phyloP scores from a whole-genome alignment of 2,888 invertebrate species.

The Xestobium rufovillosum region DNA sequence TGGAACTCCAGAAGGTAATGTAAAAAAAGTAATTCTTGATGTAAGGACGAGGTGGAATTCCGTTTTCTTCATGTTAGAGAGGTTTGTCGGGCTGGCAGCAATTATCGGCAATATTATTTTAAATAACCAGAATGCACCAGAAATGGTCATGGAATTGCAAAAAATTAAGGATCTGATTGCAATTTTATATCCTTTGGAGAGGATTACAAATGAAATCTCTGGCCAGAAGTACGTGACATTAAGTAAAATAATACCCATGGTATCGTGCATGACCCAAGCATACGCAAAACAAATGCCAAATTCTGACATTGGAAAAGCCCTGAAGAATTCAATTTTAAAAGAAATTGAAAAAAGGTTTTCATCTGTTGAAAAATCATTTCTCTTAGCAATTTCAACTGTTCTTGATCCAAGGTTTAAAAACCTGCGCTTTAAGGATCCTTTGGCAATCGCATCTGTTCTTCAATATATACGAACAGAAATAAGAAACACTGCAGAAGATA shows the following conservation, averaged over 20 bases:
- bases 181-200: constrained; percentile 30
- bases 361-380: constrained; percentile 11
- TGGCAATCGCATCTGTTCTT: constrained; percentile 7
- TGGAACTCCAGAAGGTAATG: constrained; percentile 8
- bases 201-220: constrained; percentile 32
- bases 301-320: constrained; percentile 2
- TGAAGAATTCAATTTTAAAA: constrained; percentile 7
- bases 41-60: constrained; percentile 11
- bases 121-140: constrained; percentile 20
- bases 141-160: constrained; percentile 31
- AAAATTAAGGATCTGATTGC: constrained; percentile 25
- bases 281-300: constrained; percentile 8
- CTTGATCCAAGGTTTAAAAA: constrained; percentile 20
- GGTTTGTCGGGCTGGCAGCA: constrained; percentile 7
- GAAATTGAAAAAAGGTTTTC: constrained; percentile 14
- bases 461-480: constrained; percentile 8
- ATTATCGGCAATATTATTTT: neutral
- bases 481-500: neutral
- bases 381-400: constrained; percentile 15
- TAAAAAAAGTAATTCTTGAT: constrained; percentile 9
- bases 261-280: constrained; percentile 9
- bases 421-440: constrained; percentile 14
- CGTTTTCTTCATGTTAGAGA: constrained; percentile 5
- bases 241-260: constrained; percentile 21
- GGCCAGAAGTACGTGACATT: constrained; percentile 30